phyloP scores from a whole-genome alignment of 2,113 vertebrate species.

The Ciconia stormi region DNA sequence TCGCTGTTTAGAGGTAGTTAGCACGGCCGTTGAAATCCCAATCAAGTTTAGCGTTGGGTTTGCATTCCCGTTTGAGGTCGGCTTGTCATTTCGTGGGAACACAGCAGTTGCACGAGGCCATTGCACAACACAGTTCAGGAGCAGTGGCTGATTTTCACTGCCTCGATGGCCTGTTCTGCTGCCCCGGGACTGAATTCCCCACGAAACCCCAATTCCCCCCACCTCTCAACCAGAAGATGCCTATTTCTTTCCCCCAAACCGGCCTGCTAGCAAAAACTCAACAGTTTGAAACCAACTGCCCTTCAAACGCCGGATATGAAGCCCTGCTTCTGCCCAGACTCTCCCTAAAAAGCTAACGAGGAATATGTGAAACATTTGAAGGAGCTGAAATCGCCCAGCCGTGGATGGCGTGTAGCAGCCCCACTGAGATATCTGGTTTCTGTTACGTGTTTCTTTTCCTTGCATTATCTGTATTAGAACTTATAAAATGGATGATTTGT shows the following conservation, averaged over 20 bases:
- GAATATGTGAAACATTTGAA: background rate
- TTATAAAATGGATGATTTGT: slow-evolving; percentile 61
- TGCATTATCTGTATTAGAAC: slow-evolving; percentile 59
- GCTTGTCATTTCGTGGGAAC: fast-evolving
- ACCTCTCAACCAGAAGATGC: background rate
- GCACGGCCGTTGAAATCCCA: background rate
- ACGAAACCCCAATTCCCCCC: fast-evolving
- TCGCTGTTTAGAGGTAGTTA: background rate
- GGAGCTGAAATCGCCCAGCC: background rate
- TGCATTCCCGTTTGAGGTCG: background rate
- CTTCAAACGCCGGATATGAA: background rate
- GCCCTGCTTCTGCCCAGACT: background rate
- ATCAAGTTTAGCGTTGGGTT: background rate
- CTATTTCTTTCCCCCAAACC: background rate
- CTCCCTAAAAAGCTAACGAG: background rate
- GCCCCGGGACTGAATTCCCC: background rate
- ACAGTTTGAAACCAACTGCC: background rate
- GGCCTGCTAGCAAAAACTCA: background rate
- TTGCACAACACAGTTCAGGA: background rate
- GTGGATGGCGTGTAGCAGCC: background rate
- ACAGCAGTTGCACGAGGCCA: fast-evolving
- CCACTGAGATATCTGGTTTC: slow-evolving; percentile 47
- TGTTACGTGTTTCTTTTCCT: slow-evolving; percentile 62
- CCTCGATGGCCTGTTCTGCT: background rate
- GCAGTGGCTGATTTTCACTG: background rate